Base-by-base conservation (phyloP, 2,797 vertebrate genomes). In the Astyanax mexicanus region DNA sequence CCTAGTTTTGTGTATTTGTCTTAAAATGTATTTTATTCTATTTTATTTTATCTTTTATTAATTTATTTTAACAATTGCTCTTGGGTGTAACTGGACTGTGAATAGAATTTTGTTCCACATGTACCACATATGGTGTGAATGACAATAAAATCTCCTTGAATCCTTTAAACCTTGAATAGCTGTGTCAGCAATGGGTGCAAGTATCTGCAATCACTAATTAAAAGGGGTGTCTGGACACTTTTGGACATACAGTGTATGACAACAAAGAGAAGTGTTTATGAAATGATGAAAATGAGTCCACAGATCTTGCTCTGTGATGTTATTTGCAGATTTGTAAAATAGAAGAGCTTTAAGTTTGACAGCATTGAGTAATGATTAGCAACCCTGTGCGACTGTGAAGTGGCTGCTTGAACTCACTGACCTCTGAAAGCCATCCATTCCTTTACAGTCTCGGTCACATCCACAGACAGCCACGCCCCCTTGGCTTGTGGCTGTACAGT, bases 361-460 rank as follows among this genome's bases (percentile, higher is more conserved):
- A 64, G 25, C 12, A 44, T 23, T 64, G 19, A 0, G 25, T n/a
- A 66, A 19, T 47, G 11, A 47, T 11, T 47, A 47, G 29, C 47
- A 51, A 29, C 40, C 27, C 21, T 25, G 23, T 67, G 25, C 5
- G 23, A 38, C 45, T 51, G 38, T 47, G 44, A 64, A 62, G 44
- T 8, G 35, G n/a, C 68, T 29, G 10, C 23, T 68, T 74, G 70
- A 75, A 75, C 62, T 68, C 12, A 25, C 90, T 81, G 54, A 95
- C 94, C 94, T 91, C 86, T 84, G 80, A 93, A 89, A 19, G 91
- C 88, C 74, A 95, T 77, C 94, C 94, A 95, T 80, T 95, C 94
- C 80, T 93, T 93, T 4, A 95, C 83, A 0, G 94, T 95, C 67
- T 95, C 92, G 0, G 94, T 95, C 80, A 95, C 89, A 0, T 94